These are phyloP conservation scores for Philopotamus ludificatus DNA, from an alignment of 1,140 invertebrate genomes.

Conservation along the genomic window DNA sequence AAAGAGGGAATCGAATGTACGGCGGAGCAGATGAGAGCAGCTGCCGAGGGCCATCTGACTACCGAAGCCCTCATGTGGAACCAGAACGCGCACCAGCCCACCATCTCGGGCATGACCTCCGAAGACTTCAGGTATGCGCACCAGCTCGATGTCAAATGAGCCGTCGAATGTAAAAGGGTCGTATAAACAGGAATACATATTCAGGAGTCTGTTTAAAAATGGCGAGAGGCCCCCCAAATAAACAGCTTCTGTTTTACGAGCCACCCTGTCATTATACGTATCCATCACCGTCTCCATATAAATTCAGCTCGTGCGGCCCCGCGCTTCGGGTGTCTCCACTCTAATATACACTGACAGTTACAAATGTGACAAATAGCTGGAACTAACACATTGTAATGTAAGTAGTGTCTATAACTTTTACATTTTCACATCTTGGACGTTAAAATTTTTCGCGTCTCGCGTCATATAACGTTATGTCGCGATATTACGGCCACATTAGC, in stretches of 20 bases:
- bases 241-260: not conserved
- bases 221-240: not conserved
- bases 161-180: too few relatives aligned
- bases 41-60: constrained; percentile 95
- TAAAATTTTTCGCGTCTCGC: too few relatives aligned
- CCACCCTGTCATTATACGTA: not conserved
- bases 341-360: constrained; percentile 16
- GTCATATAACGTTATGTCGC: too few relatives aligned
- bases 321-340: not conserved
- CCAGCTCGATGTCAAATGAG: not conserved
- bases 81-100: constrained; percentile 83
- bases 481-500: too few relatives aligned
- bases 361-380: constrained; percentile 12
- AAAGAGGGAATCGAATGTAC: constrained; percentile 92
- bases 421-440: too few relatives aligned
- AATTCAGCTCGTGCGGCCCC: not conserved
- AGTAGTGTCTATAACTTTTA: not conserved
- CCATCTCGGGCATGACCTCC: constrained; percentile 90
- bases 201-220: too few relatives aligned
- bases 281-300: not conserved
- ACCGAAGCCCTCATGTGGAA: constrained; percentile 99
- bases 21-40: constrained; percentile 85
- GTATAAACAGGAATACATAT: too few relatives aligned
- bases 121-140: constrained; percentile 64
- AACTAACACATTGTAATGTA: not conserved